phyloP scores from a whole-genome alignment of 2,888 invertebrate genomes.

The Pammene fasciana region DNA sequence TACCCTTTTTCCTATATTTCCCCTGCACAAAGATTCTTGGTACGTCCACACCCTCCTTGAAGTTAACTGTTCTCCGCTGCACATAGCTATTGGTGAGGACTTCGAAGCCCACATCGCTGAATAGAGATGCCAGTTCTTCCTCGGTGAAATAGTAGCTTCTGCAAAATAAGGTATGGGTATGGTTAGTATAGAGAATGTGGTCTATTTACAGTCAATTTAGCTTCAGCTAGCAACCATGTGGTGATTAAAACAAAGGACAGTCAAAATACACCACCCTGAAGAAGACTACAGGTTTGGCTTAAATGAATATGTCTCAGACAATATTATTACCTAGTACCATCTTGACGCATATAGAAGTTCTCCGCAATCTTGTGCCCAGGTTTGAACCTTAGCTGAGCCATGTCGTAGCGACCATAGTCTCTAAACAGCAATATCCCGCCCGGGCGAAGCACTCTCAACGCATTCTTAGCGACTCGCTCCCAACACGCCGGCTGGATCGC shows the following conservation, averaged over 20 bases:
- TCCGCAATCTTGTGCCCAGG: slow-evolving; percentile 96
- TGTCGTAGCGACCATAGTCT: slow-evolving; percentile 97
- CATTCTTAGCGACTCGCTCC: slow-evolving; percentile 83
- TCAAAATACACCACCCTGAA: too few relatives aligned
- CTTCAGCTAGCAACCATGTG: too few relatives aligned
- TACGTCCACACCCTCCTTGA: slow-evolving; percentile 95
- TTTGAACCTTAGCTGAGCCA: slow-evolving; percentile 97
- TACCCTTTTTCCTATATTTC: slow-evolving; percentile 86
- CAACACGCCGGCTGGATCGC: slow-evolving; percentile 96
- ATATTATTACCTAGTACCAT: slow-evolving; percentile 91
- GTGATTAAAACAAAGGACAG: too few relatives aligned
- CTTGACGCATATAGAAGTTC: slow-evolving; percentile 97
- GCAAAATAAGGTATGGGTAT: slow-evolving; percentile 51
- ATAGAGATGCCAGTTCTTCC: slow-evolving; percentile 87
- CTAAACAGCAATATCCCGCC: slow-evolving; percentile 93
- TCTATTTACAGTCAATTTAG: background rate
- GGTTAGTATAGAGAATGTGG: background rate
- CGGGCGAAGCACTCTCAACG: slow-evolving; percentile 86
- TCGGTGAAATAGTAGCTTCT: slow-evolving; percentile 92
- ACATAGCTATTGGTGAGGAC: slow-evolving; percentile 89
- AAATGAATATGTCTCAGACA: background rate
- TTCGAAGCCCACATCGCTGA: slow-evolving; percentile 87
- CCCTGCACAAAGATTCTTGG: slow-evolving; percentile 97
- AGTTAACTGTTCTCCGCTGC: slow-evolving; percentile 94
- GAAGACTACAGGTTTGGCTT: too few relatives aligned